Percentiles rank a stretch among this genome's conserved stretches.
Conservation (phyloP, 2,797 vertebrate genomes). For the Paramormyrops hopkinsi region DNA sequence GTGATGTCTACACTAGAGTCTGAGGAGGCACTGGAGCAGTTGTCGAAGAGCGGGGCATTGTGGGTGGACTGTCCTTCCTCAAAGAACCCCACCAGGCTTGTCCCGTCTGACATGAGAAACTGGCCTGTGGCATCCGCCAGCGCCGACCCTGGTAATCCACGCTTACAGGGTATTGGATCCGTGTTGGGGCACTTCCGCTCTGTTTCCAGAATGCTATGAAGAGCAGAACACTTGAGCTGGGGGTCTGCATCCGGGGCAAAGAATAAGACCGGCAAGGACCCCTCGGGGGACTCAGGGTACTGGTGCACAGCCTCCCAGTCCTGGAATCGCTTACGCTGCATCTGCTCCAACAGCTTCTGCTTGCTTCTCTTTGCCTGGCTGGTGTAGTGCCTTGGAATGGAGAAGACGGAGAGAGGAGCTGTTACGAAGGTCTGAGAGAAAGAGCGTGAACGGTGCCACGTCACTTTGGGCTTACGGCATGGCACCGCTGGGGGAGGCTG, state of each 20-base stretch:
- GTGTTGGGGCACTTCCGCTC: constrained; percentile 50
- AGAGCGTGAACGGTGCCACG: not conserved
- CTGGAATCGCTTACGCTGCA: constrained; percentile 67
- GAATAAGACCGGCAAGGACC: constrained; percentile 46
- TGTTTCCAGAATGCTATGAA: constrained; percentile 81
- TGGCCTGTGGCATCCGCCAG: constrained; percentile 64
- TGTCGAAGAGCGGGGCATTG: constrained; percentile 71
- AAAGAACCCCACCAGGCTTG: constrained; percentile 66
- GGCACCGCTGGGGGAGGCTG: constrained; percentile 46
- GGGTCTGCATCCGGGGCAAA: constrained; percentile 68
- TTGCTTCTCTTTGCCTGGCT: constrained; percentile 73
- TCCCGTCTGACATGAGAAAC: constrained; percentile 64
- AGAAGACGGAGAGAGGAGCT: not conserved
- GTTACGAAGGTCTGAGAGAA: not conserved
- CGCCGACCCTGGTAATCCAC: constrained; percentile 53
- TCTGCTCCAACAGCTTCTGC: constrained; percentile 70
- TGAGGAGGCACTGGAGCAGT: constrained; percentile 74
- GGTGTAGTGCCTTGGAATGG: constrained; percentile 69
- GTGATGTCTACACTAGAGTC: constrained; percentile 93
- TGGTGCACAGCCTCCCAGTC: constrained; percentile 74
- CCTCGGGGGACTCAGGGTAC: constrained; percentile 62
- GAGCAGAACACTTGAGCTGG: constrained; percentile 60
- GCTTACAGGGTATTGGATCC: constrained; percentile 46
- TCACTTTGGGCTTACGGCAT: constrained; percentile 48
- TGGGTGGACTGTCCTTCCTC: constrained; percentile 72